phyloP scores from a whole-genome alignment of 2,113 vertebrate genomes.

The Xenotilapia longispinis region DNA sequence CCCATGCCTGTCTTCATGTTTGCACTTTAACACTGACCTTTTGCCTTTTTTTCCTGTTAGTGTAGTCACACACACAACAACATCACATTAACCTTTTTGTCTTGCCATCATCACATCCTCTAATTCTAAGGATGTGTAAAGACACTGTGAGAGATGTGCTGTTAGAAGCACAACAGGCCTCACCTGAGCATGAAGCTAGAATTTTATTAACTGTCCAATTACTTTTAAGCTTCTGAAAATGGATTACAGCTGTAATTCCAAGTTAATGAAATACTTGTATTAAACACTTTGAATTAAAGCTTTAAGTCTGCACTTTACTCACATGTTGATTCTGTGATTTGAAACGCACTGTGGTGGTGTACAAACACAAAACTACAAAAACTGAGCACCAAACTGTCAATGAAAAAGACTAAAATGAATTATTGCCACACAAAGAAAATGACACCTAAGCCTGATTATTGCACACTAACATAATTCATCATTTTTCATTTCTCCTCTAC shows the following conservation, averaged over 20 bases:
- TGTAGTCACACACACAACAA: no score
- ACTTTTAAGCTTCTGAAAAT: neutral
- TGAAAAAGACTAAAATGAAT: neutral
- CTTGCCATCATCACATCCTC: neutral
- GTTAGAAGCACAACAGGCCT: neutral
- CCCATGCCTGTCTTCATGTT: neutral
- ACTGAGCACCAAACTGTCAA: neutral
- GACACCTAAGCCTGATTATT: neutral
- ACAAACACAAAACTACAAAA: neutral
- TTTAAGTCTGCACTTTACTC: neutral
- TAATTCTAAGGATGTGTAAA: neutral
- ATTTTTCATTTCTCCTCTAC: neutral
- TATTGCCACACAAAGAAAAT: neutral
- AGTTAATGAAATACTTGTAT: neutral
- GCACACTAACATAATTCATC: neutral
- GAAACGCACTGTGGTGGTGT: fast-evolving
- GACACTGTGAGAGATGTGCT: neutral
- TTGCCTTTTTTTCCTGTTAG: neutral
- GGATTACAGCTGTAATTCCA: neutral
- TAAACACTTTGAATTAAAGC: neutral
- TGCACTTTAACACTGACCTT: neutral
- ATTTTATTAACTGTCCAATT: neutral
- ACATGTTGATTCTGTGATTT: neutral
- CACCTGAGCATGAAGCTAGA: neutral
- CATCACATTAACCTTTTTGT: neutral